A percentile compares a stretch with the other conserved stretches of the same genome.
Conservation (phyloP, 1,140 invertebrate genomes). For the Heliconius congener region DNA sequence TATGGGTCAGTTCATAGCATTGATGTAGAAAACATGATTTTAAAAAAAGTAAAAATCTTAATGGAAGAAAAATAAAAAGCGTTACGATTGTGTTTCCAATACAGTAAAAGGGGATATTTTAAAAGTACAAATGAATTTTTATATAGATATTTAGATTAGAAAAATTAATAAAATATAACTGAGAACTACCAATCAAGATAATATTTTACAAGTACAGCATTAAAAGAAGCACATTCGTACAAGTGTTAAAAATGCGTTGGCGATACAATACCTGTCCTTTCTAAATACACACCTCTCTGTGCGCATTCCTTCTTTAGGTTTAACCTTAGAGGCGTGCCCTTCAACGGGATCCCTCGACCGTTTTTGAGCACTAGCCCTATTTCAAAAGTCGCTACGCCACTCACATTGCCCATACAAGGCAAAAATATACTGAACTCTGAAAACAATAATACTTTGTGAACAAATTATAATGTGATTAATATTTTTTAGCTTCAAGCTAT, state of each 20-base stretch:
- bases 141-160: too few species aligned
- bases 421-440: conserved; percentile 95
- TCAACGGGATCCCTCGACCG: conserved; percentile 87
- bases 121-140: background rate
- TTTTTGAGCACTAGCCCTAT: conserved; percentile 93
- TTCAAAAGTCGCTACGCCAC: conserved; percentile 93
- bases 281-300: conserved; percentile 91
- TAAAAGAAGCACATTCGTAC: conserved; percentile 56
- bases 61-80: conserved; percentile 45
- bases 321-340: conserved; percentile 94
- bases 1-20: background rate
- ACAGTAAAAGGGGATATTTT: conserved; percentile 28
- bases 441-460: conserved; percentile 37
- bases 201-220: conserved; percentile 34
- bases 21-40: background rate
- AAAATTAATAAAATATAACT: background rate
- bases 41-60: background rate
- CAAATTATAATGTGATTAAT: background rate
- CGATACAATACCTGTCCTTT: conserved; percentile 83
- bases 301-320: conserved; percentile 96
- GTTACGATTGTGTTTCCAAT: conserved; percentile 55
- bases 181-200: background rate
- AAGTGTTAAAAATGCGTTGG: conserved; percentile 83
- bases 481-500: too few species aligned
- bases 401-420: conserved; percentile 93